phyloP scores from a whole-genome alignment of 2,888 invertebrate species.

The Trichopria drosophilae region DNA sequence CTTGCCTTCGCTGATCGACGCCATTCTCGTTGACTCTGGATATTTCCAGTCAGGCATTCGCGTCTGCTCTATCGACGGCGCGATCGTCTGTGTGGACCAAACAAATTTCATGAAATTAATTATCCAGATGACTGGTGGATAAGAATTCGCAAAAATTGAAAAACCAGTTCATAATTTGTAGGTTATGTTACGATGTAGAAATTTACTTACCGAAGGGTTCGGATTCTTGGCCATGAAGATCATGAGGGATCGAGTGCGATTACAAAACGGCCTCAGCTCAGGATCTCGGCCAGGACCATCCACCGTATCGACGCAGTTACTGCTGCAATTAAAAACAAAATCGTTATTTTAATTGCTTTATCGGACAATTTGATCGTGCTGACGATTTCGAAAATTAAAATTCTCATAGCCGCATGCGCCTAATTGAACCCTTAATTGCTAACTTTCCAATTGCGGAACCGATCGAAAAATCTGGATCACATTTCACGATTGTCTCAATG shows the following conservation, averaged over 20 bases:
- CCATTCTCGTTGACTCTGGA: slow-evolving; percentile 50
- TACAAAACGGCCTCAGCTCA: slow-evolving; percentile 57
- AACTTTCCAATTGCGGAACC: no score
- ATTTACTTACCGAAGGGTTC: slow-evolving; percentile 51
- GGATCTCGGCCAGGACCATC: slow-evolving; percentile 58
- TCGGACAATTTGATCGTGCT: no score
- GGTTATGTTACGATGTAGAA: background rate
- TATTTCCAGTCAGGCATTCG: slow-evolving; percentile 52
- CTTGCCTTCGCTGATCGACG: slow-evolving; percentile 53
- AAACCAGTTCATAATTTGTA: slow-evolving; percentile 26
- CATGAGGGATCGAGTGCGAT: slow-evolving; percentile 56
- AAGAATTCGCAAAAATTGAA: no score
- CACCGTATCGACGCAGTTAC: slow-evolving; percentile 55
- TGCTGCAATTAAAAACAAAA: slow-evolving; percentile 32
- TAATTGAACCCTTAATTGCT: no score
- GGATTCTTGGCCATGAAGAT: slow-evolving; percentile 57
- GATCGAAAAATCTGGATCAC: no score
- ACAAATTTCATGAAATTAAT: no score
- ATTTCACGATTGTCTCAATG: no score
- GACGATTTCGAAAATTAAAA: no score
- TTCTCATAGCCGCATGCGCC: no score
- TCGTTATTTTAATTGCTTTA: slow-evolving; percentile 14
- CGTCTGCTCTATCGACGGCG: slow-evolving; percentile 53
- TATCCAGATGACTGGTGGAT: no score
- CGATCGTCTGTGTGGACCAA: slow-evolving; percentile 42